Conservation (phyloP, 2,797 vertebrate species). For the Siniperca undulata region DNA sequence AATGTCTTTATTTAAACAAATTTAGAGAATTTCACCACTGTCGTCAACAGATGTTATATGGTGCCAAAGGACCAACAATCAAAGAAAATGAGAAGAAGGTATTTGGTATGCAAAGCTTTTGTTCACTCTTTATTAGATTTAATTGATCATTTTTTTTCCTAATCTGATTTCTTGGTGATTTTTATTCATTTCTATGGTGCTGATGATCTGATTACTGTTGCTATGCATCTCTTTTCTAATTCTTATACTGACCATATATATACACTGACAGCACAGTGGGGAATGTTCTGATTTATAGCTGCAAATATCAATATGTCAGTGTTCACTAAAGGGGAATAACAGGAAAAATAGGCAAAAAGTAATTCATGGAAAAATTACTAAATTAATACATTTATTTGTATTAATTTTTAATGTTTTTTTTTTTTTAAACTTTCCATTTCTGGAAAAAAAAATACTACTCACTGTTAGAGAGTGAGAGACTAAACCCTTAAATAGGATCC, state of each 20-base stretch:
- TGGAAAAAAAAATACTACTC: background rate
- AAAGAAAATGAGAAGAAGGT: background rate
- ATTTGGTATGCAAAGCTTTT: conserved; percentile 1
- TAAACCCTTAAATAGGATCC: background rate
- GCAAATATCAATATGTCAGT: background rate
- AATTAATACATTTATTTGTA: too few species aligned
- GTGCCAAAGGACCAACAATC: background rate
- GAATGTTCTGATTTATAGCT: background rate
- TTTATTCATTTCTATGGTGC: background rate
- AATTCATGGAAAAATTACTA: too few species aligned
- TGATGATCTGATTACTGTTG: background rate
- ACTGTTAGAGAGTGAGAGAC: background rate
- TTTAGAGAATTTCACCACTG: background rate
- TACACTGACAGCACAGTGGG: background rate
- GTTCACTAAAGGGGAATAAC: background rate
- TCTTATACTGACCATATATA: background rate
- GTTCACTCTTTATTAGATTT: conserved; percentile 3
- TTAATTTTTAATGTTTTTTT: too few species aligned
- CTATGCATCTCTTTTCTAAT: background rate
- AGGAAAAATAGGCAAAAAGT: background rate
- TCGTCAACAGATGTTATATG: background rate
- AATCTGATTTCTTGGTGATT: conserved; percentile 5
- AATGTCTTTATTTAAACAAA: background rate
- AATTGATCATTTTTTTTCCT: background rate
- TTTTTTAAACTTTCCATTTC: too few species aligned